Evolutionary conservation across 2,888 invertebrate species (phyloP).

Genomic region (Lithophane ornitopus): DNA sequence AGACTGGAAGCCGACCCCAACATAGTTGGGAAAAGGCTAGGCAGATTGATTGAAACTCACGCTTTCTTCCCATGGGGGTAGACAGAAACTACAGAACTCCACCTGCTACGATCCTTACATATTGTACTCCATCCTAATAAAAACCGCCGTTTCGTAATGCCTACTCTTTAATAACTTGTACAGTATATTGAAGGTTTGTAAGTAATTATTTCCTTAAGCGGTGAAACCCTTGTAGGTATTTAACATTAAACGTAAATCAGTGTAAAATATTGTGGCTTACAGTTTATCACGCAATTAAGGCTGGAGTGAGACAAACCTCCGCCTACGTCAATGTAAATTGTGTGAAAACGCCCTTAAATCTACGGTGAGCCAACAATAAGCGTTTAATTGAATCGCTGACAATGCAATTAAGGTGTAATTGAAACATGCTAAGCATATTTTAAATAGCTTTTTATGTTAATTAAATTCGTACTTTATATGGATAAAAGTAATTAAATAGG

Average conservation of each 20-base stretch:
- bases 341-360: constrained; percentile 64
- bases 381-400: constrained; percentile 66
- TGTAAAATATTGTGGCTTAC: constrained; percentile 71
- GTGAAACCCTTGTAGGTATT: constrained; percentile 46
- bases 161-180: constrained; percentile 25
- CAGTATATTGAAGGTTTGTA: constrained; percentile 27
- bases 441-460: constrained; percentile 34
- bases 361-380: constrained; percentile 61
- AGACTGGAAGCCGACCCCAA: no score
- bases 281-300: constrained; percentile 73
- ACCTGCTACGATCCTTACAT: no score
- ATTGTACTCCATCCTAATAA: no score
- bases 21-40: no score
- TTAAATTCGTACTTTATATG: constrained; percentile 30
- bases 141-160: neutral
- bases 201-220: constrained; percentile 38
- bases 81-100: no score
- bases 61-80: no score
- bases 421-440: constrained; percentile 43
- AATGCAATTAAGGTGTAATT: constrained; percentile 63
- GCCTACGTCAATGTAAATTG: constrained; percentile 70
- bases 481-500: constrained; percentile 9
- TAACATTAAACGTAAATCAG: constrained; percentile 66
- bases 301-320: constrained; percentile 52
- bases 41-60: no score